Percentiles rank a stretch among this genome's conserved stretches.
These are phyloP conservation scores for Brachyistius frenatus DNA, from an alignment of 2,113 vertebrate species.

Conservation along the genomic window DNA sequence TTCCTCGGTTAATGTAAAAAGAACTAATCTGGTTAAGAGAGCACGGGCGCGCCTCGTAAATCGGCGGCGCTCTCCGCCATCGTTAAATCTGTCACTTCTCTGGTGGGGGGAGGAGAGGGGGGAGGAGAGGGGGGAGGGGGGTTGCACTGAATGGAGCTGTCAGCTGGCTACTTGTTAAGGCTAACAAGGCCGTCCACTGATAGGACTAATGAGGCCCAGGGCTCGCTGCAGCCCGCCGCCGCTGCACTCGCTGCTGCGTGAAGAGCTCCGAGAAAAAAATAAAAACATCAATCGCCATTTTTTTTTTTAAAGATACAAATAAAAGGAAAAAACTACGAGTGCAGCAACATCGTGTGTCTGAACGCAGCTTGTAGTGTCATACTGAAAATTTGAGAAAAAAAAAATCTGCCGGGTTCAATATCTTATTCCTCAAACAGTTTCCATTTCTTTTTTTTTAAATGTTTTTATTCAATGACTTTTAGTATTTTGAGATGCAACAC, in stretches of 20 bases:
- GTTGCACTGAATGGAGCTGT: conserved; percentile 78
- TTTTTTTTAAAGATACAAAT: not conserved
- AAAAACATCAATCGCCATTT: not conserved
- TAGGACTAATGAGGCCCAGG: conserved; percentile 82
- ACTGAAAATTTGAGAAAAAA: not conserved
- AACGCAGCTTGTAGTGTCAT: not conserved
- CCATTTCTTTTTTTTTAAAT: not conserved
- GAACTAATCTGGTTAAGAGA: conserved; percentile 91
- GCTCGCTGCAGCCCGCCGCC: conserved; percentile 10
- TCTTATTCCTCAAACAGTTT: not conserved
- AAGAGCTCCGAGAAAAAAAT: not conserved
- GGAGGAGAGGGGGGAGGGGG: not conserved
- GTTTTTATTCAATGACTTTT: too few species aligned
- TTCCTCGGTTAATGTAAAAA: conserved; percentile 85
- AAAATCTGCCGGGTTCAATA: not conserved
- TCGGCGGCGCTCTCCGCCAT: conserved; percentile 71
- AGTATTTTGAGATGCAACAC: too few species aligned
- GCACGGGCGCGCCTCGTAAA: conserved; percentile 83
- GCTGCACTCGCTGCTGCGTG: not conserved
- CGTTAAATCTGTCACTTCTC: conserved; percentile 85
- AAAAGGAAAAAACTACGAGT: not conserved
- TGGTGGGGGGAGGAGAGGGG: conserved; percentile 54
- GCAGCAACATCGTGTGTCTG: not conserved
- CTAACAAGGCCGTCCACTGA: conserved; percentile 77
- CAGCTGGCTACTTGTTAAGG: conserved; percentile 79